Evolutionary conservation across 2,888 invertebrate genomes (phyloP), one percentile per base, ranked within the genome.

Genomic region (Lasioglossum vierecki): DNA sequence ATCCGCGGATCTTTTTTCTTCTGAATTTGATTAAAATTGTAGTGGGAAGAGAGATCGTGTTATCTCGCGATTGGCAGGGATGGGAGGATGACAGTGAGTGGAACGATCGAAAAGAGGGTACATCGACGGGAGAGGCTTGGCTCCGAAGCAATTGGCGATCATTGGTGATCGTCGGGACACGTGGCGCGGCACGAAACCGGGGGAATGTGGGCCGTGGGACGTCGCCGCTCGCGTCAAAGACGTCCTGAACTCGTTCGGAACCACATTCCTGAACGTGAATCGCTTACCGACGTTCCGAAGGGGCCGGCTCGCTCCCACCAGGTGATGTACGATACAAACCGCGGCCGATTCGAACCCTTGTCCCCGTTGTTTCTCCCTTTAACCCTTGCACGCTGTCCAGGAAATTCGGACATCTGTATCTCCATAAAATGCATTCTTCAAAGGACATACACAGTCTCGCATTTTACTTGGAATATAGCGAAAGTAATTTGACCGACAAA

Each of bases 201-300:
- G 76, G 44, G 75, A 82, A 83, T 75, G 86, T 82, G 80, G 83
- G 82, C 88, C 88, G 88, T 88, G 91, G 87, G 86, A 85, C 83
- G 79, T 79, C 73, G 76, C 73, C 66, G 77, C 60, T 73, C 75
- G 83, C 88, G 83, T 86, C 87, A 70, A 84, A 91, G 88, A 89
- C 87, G 88, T 88, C 87, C 46, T 80, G 30, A 86, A 84, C 88
- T 88, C 85, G 76, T 81, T 72, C 80, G 84, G 89, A 86, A 88
- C 89, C 88, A 90, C 92, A 91, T 91, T 92, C 91, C 91, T 90
- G 86, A 88, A 89, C 88, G 89, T 87, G 91, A 90, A 89, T 90
- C 88, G 87, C 82, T 86, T 85, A 88, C 86, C 57, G 85, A 83
- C 73, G 18, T 68, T 77, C 66, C 66, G 35, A 9, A 63, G 22